A percentile compares a stretch with the other conserved stretches of the same genome.
phyloP scores from a whole-genome alignment of 2,797 vertebrate genomes.

The Xenops minutus region DNA sequence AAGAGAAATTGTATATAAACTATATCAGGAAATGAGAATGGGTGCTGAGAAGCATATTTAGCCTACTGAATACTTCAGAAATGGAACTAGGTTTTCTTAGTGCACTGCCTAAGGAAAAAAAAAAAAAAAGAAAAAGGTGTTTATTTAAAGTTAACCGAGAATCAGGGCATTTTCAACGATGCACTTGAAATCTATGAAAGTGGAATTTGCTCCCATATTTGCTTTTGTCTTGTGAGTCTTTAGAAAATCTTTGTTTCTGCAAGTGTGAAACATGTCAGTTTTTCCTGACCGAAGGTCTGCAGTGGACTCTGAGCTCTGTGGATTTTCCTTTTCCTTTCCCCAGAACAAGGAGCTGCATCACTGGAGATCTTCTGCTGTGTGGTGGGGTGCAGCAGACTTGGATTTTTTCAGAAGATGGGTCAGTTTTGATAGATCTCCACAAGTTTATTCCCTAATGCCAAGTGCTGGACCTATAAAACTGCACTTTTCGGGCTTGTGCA shows the following conservation, averaged over 20 bases:
- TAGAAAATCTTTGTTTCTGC: not conserved
- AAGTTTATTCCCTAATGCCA: not conserved
- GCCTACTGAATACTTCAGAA: not conserved
- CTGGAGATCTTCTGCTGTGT: not conserved
- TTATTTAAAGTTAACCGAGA: not conserved
- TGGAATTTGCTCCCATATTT: not conserved
- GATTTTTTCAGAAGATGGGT: not conserved
- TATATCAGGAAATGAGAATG: constrained; percentile 25
- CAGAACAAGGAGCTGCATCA: not conserved
- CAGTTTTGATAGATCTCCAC: not conserved
- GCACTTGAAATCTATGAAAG: not conserved
- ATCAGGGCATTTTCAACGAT: not conserved
- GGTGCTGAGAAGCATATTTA: constrained; percentile 1
- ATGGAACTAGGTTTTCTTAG: not conserved
- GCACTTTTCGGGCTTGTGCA: not conserved
- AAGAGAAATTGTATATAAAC: not conserved
- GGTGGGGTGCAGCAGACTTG: not conserved
- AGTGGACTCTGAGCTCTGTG: not conserved
- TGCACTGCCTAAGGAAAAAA: not conserved
- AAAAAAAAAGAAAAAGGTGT: not conserved
- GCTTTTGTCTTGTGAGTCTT: not conserved
- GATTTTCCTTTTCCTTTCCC: not conserved
- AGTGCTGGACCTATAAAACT: not conserved
- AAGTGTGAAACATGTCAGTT: not conserved
- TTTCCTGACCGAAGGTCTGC: not conserved